A percentile compares a stretch with the other conserved stretches of the same genome.
phyloP scores from a whole-genome alignment of 1,140 invertebrate genomes.

The Trissolcus basalis region DNA sequence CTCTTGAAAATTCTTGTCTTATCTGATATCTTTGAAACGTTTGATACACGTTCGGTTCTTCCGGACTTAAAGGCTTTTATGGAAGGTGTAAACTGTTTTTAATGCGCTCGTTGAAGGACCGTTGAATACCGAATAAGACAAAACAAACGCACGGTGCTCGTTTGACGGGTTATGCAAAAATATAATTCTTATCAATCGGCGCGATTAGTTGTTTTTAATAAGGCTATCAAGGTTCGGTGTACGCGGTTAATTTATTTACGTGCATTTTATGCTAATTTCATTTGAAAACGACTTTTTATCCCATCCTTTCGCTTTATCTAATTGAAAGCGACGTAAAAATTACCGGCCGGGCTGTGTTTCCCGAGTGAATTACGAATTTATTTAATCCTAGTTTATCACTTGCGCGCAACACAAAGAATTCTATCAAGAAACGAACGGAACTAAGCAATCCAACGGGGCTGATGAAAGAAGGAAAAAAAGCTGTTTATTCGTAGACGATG shows the following conservation, averaged over 20 bases:
- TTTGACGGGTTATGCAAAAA: constrained; percentile 35
- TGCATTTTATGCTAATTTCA: constrained; percentile 14
- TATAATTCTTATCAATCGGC: constrained; percentile 22
- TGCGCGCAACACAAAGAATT: constrained; percentile 33
- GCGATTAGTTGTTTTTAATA: constrained; percentile 43
- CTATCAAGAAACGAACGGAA: constrained; percentile 42
- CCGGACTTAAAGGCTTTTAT: constrained; percentile 27
- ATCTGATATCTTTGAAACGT: constrained; percentile 21
- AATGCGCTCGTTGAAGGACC: constrained; percentile 21
- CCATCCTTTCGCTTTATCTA: constrained; percentile 12
- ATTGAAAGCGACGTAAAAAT: constrained; percentile 37
- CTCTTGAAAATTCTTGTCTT: constrained; percentile 24
- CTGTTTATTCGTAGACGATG: constrained; percentile 49
- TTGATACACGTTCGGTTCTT: constrained; percentile 20
- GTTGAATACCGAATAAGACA: constrained; percentile 19
- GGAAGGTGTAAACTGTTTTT: constrained; percentile 29
- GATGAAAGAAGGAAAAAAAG: constrained; percentile 39
- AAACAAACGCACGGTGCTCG: constrained; percentile 12
- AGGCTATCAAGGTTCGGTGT: constrained; percentile 22
- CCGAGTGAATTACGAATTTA: constrained; percentile 33
- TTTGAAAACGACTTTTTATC: constrained; percentile 1
- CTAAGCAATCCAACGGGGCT: constrained; percentile 20
- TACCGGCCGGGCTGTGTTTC: constrained; percentile 3
- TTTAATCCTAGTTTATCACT: constrained; percentile 46
- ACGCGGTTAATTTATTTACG: constrained; percentile 33